phyloP scores from a whole-genome alignment of 2,113 vertebrate genomes.

The Galeopterus variegatus region DNA sequence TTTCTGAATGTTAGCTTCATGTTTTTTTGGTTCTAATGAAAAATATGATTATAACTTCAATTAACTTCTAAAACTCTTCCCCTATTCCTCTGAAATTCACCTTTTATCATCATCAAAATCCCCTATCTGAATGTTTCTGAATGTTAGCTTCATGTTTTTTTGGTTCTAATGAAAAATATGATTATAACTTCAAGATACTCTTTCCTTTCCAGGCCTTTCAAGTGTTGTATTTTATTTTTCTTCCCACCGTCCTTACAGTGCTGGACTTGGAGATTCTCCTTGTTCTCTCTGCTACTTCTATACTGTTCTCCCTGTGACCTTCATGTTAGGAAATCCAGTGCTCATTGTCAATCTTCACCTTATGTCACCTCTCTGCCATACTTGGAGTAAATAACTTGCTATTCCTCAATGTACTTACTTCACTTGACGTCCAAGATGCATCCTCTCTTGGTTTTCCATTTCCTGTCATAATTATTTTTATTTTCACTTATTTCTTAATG shows the following conservation, averaged over 20 bases:
- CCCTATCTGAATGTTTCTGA: neutral
- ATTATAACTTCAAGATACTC: neutral
- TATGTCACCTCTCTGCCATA: neutral
- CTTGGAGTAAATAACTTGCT: neutral
- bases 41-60: neutral
- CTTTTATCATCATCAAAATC: neutral
- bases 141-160: neutral
- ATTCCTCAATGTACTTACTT: neutral
- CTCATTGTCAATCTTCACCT: neutral
- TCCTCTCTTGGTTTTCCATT: neutral
- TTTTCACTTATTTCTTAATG: neutral
- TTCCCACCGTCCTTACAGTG: neutral
- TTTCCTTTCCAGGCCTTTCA: neutral
- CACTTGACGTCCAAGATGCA: neutral
- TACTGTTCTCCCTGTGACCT: neutral
- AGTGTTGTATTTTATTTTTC: neutral
- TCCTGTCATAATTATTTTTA: neutral
- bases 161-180: neutral
- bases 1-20: neutral
- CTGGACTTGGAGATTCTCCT: neutral
- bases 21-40: neutral
- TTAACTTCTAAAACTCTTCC: slow-evolving; percentile 23
- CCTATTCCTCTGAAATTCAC: neutral
- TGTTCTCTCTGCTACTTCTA: neutral
- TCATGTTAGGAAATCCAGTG: neutral